phyloP scores from a whole-genome alignment of 2,888 invertebrate species.

The Melieria crassipennis region DNA sequence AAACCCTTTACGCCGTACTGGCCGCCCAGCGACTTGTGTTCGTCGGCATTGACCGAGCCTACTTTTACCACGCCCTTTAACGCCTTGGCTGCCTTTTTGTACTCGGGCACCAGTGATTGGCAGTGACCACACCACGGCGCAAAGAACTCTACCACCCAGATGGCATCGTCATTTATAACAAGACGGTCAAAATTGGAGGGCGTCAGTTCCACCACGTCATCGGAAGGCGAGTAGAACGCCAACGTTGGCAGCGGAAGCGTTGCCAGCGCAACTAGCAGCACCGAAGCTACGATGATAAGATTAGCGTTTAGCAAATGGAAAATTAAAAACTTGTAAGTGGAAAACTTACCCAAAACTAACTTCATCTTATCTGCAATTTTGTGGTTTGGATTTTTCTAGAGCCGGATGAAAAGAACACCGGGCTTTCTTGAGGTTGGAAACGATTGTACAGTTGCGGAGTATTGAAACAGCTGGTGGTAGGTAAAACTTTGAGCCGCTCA shows the following conservation, averaged over 20 bases:
- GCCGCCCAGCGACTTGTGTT: slow-evolving; percentile 81
- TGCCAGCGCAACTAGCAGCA: slow-evolving; percentile 15
- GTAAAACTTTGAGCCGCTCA: slow-evolving; percentile 20
- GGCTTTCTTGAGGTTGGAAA: too few species aligned
- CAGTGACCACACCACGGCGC: slow-evolving; percentile 98
- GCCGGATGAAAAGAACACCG: neutral
- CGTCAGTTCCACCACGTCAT: slow-evolving; percentile 87
- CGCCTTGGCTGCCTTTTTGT: slow-evolving; percentile 91
- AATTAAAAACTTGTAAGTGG: neutral
- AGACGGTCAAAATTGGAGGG: slow-evolving; percentile 85
- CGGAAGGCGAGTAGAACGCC: slow-evolving; percentile 74
- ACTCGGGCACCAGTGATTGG: slow-evolving; percentile 89
- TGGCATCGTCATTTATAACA: slow-evolving; percentile 83
- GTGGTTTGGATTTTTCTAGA: slow-evolving; percentile 27
- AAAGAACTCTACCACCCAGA: slow-evolving; percentile 89
- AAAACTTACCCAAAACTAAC: slow-evolving; percentile 30
- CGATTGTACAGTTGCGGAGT: neutral
- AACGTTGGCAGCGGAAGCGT: slow-evolving; percentile 35
- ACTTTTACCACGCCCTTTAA: slow-evolving; percentile 95
- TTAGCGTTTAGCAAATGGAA: neutral
- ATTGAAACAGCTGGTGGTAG: slow-evolving; percentile 25
- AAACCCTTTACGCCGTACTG: slow-evolving; percentile 89
- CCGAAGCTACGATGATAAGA: slow-evolving; percentile 18
- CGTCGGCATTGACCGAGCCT: slow-evolving; percentile 93
- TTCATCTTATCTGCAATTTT: slow-evolving; percentile 26